phyloP scores from a whole-genome alignment of 2,797 vertebrate species.

The Hybognathus amarus region DNA sequence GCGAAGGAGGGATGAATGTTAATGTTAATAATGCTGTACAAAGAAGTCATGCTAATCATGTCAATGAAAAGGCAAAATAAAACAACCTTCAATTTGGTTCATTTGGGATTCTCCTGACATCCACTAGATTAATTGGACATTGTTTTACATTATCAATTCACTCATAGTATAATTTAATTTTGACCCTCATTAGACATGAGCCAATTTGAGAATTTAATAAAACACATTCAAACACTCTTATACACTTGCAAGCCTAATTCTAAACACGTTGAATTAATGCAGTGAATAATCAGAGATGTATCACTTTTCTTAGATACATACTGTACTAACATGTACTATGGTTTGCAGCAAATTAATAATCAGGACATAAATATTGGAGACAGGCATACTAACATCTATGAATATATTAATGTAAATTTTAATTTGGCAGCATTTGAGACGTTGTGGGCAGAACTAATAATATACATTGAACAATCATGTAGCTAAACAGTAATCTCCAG shows the following conservation, averaged over 20 bases:
- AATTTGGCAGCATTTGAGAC: conserved; percentile 67
- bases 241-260: not conserved
- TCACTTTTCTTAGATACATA: conserved; percentile 13
- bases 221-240: not conserved
- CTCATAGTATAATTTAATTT: not conserved
- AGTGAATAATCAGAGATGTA: not conserved
- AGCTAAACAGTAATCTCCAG: conserved; percentile 80
- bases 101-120: not conserved
- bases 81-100: not conserved
- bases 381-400: conserved; percentile 22
- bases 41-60: not conserved
- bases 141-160: not conserved
- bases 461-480: conserved; percentile 72
- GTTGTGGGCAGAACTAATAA: conserved; percentile 69
- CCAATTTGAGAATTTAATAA: not conserved
- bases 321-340: conserved; percentile 47
- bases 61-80: not conserved
- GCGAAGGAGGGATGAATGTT: not conserved
- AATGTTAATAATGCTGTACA: not conserved
- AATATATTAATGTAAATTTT: conserved; percentile 65
- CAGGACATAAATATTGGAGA: conserved; percentile 24
- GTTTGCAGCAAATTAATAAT: conserved; percentile 40
- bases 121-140: too few species aligned
- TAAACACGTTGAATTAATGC: not conserved
- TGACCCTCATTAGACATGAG: not conserved